Percentiles rank a stretch among this genome's conserved stretches.
Conservation (phyloP, 2,888 invertebrate genomes). For the Athetis lepigone region DNA sequence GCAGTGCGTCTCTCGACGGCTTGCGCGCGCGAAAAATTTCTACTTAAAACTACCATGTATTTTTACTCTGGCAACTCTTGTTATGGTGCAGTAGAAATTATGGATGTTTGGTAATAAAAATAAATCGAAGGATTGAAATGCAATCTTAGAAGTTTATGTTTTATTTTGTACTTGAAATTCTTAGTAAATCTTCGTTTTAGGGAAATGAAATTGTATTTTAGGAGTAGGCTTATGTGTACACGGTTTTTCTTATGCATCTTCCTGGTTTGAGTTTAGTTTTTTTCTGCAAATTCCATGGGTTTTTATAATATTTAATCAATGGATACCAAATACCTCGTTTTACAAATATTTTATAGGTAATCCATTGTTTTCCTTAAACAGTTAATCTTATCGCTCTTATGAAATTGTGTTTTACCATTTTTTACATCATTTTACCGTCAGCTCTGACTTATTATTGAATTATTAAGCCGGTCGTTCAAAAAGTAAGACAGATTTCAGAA, state of each 20-base stretch:
- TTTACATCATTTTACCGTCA: background rate
- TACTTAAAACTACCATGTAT: constrained; percentile 45
- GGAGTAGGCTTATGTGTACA: too few relatives aligned
- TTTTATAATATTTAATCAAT: too few relatives aligned
- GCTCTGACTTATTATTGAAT: background rate
- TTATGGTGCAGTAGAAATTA: constrained; percentile 44
- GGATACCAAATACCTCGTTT: too few relatives aligned
- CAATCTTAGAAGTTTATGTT: constrained; percentile 18
- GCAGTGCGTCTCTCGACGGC: constrained; percentile 43
- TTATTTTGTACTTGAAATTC: constrained; percentile 6
- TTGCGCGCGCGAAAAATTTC: constrained; percentile 59
- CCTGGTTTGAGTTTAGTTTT: background rate
- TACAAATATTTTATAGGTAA: constrained; percentile 12
- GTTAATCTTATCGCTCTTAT: constrained; percentile 26
- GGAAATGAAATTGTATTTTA: constrained; percentile 3
- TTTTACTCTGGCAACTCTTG: constrained; percentile 50
- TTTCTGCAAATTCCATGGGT: background rate
- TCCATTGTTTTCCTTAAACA: constrained; percentile 25
- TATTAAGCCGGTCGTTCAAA: too few relatives aligned
- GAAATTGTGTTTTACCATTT: background rate
- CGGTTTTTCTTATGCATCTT: background rate
- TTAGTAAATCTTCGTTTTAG: background rate
- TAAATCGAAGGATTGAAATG: constrained; percentile 15
- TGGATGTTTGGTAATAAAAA: constrained; percentile 28
- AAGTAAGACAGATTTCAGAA: too few relatives aligned